A percentile compares a stretch with the other conserved stretches of the same genome.
Conservation (phyloP, 1,140 invertebrate genomes). For the Orchesella cincta region DNA sequence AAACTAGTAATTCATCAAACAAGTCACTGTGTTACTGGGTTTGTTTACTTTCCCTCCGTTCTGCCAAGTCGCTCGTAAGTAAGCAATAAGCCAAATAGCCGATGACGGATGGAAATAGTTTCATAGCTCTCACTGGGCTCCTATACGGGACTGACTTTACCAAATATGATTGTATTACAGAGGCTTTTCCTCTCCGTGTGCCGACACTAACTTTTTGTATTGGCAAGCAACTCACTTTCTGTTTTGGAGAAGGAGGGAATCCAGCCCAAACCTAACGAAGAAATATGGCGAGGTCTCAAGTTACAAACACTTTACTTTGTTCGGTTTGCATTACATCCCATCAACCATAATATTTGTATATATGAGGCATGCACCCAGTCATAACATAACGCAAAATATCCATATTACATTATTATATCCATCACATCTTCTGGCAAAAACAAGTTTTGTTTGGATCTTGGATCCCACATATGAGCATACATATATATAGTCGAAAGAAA, state of each 20-base stretch:
- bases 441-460: too few species aligned
- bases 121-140: slow-evolving; percentile 1
- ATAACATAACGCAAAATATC: too few species aligned
- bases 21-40: slow-evolving; percentile 22
- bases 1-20: slow-evolving; percentile 20
- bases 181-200: background rate
- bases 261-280: background rate
- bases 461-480: too few species aligned
- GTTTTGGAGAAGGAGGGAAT: background rate
- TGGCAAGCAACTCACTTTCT: background rate
- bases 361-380: too few species aligned
- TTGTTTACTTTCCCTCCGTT: slow-evolving; percentile 15
- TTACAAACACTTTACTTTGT: background rate
- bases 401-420: too few species aligned
- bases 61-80: background rate
- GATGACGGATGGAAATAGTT: slow-evolving; percentile 19
- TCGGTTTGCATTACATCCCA: too few species aligned
- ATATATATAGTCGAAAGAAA: too few species aligned
- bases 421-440: too few species aligned
- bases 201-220: slow-evolving; percentile 18
- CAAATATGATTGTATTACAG: background rate
- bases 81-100: slow-evolving; percentile 19
- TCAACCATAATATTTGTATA: too few species aligned
- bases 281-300: background rate
- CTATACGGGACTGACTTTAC: background rate